A percentile compares a stretch with the other conserved stretches of the same genome.
Conservation (phyloP, 2,113 vertebrate genomes). For the Engraulis encrasicolus region DNA sequence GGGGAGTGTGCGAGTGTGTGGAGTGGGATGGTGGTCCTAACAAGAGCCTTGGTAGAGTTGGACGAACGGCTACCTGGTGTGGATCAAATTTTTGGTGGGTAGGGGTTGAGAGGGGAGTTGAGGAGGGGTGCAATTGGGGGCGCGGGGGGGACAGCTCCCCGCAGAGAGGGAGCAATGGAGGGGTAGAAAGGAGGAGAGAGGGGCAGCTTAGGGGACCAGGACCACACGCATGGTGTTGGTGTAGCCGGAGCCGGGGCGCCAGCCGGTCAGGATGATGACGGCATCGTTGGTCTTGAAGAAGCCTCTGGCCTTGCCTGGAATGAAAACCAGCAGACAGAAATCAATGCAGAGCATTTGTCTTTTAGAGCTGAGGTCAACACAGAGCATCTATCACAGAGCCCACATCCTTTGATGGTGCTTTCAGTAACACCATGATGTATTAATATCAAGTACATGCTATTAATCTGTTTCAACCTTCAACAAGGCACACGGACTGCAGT, state of each 20-base stretch:
- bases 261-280: constrained; percentile 92
- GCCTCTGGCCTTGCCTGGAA: constrained; percentile 88
- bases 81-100: not conserved
- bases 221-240: constrained; percentile 99
- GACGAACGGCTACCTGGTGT: not conserved
- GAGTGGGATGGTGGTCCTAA: not conserved
- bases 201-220: constrained; percentile 79
- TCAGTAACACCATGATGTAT: too few relatives aligned
- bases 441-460: too few relatives aligned
- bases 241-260: constrained; percentile 95
- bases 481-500: too few relatives aligned
- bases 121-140: constrained; percentile 27
- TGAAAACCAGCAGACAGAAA: not conserved
- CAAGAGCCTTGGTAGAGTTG: not conserved
- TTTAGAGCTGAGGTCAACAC: too few relatives aligned
- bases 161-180: not conserved
- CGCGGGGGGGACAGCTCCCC: not conserved
- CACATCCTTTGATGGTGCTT: too few relatives aligned
- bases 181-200: too few relatives aligned
- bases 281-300: constrained; percentile 93
- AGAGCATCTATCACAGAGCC: too few relatives aligned
- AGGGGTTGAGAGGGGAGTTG: constrained; percentile 45
- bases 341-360: not conserved
- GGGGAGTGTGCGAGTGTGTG: not conserved
- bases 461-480: too few relatives aligned